These are phyloP conservation scores for Collichthys lucidus DNA, from an alignment of 2,113 vertebrate genomes.

Conservation along the genomic window DNA sequence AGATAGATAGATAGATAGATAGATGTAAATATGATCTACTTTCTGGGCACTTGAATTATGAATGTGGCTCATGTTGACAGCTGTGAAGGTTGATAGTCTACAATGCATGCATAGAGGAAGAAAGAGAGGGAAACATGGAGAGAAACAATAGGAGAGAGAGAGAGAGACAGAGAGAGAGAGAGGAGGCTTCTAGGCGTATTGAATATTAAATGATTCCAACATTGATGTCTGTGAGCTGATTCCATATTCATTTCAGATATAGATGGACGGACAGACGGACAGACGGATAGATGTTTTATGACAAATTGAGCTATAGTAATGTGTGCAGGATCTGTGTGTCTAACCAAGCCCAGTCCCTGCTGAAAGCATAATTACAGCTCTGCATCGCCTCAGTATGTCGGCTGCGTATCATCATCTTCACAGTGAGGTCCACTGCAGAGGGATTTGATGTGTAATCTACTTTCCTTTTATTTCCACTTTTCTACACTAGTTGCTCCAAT, in stretches of 20 bases:
- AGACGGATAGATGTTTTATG: background rate
- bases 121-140: background rate
- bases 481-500: background rate
- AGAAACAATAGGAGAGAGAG: background rate
- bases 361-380: slow-evolving; percentile 65
- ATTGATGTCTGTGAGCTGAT: slow-evolving; percentile 22
- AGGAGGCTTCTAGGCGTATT: slow-evolving; percentile 27
- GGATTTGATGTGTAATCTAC: slow-evolving; percentile 49
- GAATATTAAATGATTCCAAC: slow-evolving; percentile 47
- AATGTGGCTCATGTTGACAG: slow-evolving; percentile 20
- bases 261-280: background rate
- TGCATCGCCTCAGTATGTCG: slow-evolving; percentile 32
- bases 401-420: slow-evolving; percentile 61
- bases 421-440: slow-evolving; percentile 49
- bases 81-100: slow-evolving; percentile 11
- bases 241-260: slow-evolving; percentile 20
- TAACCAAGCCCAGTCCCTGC: slow-evolving; percentile 29
- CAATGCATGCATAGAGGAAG: background rate
- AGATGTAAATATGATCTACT: slow-evolving; percentile 17
- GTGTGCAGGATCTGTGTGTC: slow-evolving; percentile 20
- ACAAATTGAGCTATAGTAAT: slow-evolving; percentile 1
- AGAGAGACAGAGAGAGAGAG: background rate
- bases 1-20: slow-evolving; percentile 4
- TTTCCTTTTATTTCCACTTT: slow-evolving; percentile 34
- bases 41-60: slow-evolving; percentile 6